A percentile compares a stretch with the other conserved stretches of the same genome.
Evolutionary conservation across 2,888 invertebrate species (phyloP).

Genomic region (Eristalis intricaria): DNA sequence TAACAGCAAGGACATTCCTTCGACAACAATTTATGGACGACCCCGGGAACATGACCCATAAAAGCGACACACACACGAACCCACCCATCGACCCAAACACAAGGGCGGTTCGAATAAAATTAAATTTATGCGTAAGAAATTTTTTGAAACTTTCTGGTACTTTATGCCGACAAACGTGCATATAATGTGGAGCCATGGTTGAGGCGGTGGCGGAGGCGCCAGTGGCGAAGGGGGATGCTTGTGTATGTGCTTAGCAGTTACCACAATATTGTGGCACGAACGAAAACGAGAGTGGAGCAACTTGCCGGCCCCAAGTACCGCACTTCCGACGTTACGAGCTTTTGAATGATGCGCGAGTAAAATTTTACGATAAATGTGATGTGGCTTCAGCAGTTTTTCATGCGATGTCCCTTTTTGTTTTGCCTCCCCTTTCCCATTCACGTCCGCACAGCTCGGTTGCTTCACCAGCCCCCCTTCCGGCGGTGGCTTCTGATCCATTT

Average conservation of each 20-base stretch:
- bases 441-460: neutral
- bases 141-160: slow-evolving; percentile 47
- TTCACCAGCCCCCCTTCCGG: too few relatives aligned
- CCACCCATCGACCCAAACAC: too few relatives aligned
- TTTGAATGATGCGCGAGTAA: slow-evolving; percentile 52
- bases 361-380: slow-evolving; percentile 53
- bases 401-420: neutral
- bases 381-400: slow-evolving; percentile 18
- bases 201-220: neutral
- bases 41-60: slow-evolving; percentile 64
- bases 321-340: slow-evolving; percentile 39
- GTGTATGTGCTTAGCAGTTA: slow-evolving; percentile 15
- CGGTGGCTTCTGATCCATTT: neutral
- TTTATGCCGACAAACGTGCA: slow-evolving; percentile 16
- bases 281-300: neutral
- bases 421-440: neutral
- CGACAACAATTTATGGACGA: slow-evolving; percentile 55
- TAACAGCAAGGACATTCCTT: slow-evolving; percentile 3
- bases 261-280: slow-evolving; percentile 46
- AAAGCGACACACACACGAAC: slow-evolving; percentile 19
- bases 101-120: slow-evolving; percentile 21
- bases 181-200: neutral
- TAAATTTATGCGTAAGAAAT: slow-evolving; percentile 60
- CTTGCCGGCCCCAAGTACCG: slow-evolving; percentile 29
- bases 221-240: neutral